phyloP scores from a whole-genome alignment of 2,113 vertebrate species.

The Sorex araneus region DNA sequence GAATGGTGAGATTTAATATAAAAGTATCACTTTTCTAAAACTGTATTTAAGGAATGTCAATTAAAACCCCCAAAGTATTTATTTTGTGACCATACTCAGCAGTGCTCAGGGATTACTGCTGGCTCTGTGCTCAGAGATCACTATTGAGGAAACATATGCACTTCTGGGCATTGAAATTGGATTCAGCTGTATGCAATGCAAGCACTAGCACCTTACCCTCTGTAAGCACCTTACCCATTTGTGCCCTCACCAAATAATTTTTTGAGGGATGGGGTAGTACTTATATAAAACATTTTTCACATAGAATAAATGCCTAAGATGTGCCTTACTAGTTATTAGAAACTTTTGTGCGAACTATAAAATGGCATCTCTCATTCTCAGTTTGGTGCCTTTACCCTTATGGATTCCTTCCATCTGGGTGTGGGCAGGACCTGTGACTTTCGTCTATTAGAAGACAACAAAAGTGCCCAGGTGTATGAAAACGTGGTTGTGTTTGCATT shows the following conservation, averaged over 20 bases:
- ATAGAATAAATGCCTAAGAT: slow-evolving; percentile 53
- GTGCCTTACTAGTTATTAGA: slow-evolving; percentile 16
- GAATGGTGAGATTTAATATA: slow-evolving; percentile 39
- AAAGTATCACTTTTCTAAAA: slow-evolving; percentile 52
- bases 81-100: no score
- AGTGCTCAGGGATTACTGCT: no score
- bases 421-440: slow-evolving; percentile 9
- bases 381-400: slow-evolving; percentile 1
- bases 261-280: background rate
- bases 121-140: no score
- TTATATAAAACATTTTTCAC: slow-evolving; percentile 55
- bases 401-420: background rate
- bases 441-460: slow-evolving; percentile 35
- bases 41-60: slow-evolving; percentile 13
- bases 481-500: background rate
- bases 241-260: background rate
- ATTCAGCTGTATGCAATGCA: no score
- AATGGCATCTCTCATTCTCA: background rate
- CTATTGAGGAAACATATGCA: no score
- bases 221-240: no score
- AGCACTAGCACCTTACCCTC: no score
- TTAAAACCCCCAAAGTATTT: background rate
- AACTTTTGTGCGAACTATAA: background rate
- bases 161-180: no score
- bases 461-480: slow-evolving; percentile 30